Percentiles rank a stretch among this genome's conserved stretches.
phyloP scores from a whole-genome alignment of 1,140 invertebrate species.

The Triops longicaudatus region DNA sequence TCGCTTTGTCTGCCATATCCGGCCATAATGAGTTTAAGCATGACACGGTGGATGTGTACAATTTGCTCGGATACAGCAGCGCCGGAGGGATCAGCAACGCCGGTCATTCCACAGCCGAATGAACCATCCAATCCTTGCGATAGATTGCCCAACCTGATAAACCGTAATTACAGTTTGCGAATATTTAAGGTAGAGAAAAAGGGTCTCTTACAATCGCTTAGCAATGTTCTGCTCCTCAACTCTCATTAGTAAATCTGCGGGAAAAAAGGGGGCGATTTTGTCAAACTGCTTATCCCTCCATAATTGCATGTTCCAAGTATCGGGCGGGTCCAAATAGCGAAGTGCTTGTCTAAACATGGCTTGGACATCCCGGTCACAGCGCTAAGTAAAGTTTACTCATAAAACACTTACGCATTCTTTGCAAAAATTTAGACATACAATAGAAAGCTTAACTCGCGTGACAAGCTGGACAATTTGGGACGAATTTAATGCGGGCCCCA shows the following conservation, averaged over 20 bases:
- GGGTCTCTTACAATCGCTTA: background rate
- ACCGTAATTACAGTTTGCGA: background rate
- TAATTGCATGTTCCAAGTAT: background rate
- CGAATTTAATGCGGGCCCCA: background rate
- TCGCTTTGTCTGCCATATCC: slow-evolving; percentile 7
- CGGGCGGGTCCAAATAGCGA: slow-evolving; percentile 11
- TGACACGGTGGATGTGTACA: slow-evolving; percentile 19
- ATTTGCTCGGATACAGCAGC: slow-evolving; percentile 17
- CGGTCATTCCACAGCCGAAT: slow-evolving; percentile 21
- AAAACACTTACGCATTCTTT: background rate
- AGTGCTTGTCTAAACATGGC: slow-evolving; percentile 21
- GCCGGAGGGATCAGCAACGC: background rate
- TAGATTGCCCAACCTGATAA: background rate
- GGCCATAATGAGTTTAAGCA: slow-evolving; percentile 16
- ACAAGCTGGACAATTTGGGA: slow-evolving; percentile 19
- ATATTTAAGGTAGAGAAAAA: background rate
- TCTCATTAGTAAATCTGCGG: slow-evolving; percentile 17
- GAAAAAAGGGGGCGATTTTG: background rate
- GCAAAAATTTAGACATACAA: background rate
- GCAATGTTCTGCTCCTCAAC: background rate
- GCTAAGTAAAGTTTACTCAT: slow-evolving; percentile 9
- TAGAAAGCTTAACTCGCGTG: background rate
- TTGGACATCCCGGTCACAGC: slow-evolving; percentile 16
- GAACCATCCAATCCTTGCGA: background rate
- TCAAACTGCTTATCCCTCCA: background rate